Evolutionary conservation across 2,797 vertebrate genomes (phyloP).

Genomic region (Glossophaga mutica): DNA sequence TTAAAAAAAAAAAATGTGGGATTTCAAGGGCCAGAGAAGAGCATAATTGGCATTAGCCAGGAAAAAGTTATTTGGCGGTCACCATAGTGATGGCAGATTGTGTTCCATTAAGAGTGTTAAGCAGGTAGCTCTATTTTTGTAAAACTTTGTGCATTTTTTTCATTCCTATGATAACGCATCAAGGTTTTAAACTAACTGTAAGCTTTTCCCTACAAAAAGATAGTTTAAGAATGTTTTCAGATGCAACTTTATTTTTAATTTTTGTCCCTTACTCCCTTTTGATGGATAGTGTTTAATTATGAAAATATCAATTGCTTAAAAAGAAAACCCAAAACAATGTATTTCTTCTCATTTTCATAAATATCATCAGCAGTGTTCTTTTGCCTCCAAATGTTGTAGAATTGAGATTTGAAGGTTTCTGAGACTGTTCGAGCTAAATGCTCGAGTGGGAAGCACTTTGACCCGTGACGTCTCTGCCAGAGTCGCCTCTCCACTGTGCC

Average conservation of each 20-base stretch:
- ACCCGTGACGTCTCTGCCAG: neutral
- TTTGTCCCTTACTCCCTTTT: constrained; percentile 19
- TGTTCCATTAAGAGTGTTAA: constrained; percentile 75
- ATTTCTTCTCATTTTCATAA: constrained; percentile 22
- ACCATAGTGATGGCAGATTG: constrained; percentile 74
- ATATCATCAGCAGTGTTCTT: neutral
- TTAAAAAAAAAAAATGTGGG: constrained; percentile 64
- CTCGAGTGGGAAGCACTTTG: neutral
- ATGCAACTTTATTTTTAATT: constrained; percentile 5
- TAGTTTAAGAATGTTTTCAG: constrained; percentile 33
- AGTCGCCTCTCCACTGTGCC: neutral
- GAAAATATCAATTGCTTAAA: constrained; percentile 2
- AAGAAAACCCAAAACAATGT: neutral
- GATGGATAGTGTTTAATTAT: neutral
- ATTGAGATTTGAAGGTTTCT: neutral
- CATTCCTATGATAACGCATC: constrained; percentile 68
- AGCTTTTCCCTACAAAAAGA: constrained; percentile 33
- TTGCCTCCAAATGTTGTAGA: neutral
- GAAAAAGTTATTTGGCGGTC: constrained; percentile 76
- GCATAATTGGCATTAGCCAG: constrained; percentile 70
- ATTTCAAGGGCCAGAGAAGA: constrained; percentile 68
- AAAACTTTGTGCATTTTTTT: constrained; percentile 70
- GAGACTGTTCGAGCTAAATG: neutral
- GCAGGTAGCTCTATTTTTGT: constrained; percentile 69
- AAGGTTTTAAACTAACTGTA: constrained; percentile 45